Evolutionary conservation across 2,113 vertebrate species (phyloP).

Genomic region (Eptesicus fuscus): DNA sequence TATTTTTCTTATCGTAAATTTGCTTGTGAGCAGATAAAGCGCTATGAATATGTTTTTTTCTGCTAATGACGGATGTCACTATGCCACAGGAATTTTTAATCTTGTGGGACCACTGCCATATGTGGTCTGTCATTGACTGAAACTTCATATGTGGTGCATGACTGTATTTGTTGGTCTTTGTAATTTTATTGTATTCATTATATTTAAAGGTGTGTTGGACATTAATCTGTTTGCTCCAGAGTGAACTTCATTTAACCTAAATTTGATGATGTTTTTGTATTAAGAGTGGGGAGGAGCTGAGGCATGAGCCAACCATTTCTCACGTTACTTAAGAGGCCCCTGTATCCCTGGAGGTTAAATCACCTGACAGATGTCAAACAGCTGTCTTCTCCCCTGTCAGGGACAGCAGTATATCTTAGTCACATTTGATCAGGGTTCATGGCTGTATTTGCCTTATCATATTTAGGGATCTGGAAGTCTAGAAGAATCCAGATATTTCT

Average conservation of each 20-base stretch:
- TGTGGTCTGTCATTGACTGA: background rate
- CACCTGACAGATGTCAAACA: background rate
- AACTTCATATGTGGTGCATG: background rate
- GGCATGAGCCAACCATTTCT: accelerated
- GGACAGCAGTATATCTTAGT: background rate
- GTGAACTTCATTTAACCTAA: background rate
- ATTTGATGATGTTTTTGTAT: background rate
- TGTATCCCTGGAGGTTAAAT: background rate
- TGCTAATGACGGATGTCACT: background rate
- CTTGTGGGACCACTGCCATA: background rate
- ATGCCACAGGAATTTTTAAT: background rate
- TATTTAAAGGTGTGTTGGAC: background rate
- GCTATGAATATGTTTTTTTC: background rate
- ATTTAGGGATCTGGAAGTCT: background rate
- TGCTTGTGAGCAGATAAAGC: background rate
- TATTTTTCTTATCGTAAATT: background rate
- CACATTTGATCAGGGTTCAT: background rate
- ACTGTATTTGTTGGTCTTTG: background rate
- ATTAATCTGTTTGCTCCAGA: background rate
- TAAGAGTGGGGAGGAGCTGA: background rate
- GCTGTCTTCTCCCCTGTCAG: background rate
- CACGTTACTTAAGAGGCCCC: background rate
- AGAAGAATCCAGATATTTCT: background rate
- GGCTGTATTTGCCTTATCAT: background rate
- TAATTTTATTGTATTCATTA: background rate